Evolutionary conservation across 2,113 vertebrate genomes (phyloP).

Genomic region (Mugil cephalus): DNA sequence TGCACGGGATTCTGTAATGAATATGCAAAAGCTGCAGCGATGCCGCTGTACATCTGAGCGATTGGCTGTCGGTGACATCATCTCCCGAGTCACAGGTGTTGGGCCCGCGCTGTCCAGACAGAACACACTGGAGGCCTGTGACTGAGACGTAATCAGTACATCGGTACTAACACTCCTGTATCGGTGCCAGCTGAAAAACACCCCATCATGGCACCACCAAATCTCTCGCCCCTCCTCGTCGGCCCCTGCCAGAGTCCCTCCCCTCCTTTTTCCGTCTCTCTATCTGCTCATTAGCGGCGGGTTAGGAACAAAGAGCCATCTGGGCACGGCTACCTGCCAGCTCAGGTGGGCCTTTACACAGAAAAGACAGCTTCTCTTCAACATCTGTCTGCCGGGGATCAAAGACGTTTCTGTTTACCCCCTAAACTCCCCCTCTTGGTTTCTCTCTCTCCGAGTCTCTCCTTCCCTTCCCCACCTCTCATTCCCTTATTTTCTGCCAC

Average conservation of each 20-base stretch:
- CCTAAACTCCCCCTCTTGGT: constrained; percentile 43
- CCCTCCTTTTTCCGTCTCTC: constrained; percentile 79
- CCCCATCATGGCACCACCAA: constrained; percentile 67
- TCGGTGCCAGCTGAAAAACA: constrained; percentile 64
- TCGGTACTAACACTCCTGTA: constrained; percentile 51
- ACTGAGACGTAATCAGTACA: constrained; percentile 66
- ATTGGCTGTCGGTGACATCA: constrained; percentile 61
- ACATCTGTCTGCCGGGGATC: constrained; percentile 77
- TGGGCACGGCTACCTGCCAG: constrained; percentile 79
- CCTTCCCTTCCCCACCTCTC: neutral
- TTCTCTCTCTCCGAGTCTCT: constrained; percentile 1
- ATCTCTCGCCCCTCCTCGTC: constrained; percentile 40
- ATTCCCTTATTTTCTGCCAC: constrained; percentile 20
- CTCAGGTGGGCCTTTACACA: constrained; percentile 85
- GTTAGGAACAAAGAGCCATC: constrained; percentile 81
- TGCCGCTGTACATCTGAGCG: constrained; percentile 1
- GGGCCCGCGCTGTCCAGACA: constrained; percentile 42
- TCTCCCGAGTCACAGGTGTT: constrained; percentile 52
- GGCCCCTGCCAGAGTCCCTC: constrained; percentile 57
- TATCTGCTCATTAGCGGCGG: constrained; percentile 86
- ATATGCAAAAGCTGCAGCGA: constrained; percentile 47
- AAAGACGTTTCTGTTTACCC: constrained; percentile 74
- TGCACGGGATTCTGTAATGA: constrained; percentile 57
- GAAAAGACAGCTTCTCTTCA: constrained; percentile 73
- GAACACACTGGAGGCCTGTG: constrained; percentile 52